Base-by-base conservation (phyloP, 2,113 vertebrate genomes). In the Cyrtonyx montezumae region DNA sequence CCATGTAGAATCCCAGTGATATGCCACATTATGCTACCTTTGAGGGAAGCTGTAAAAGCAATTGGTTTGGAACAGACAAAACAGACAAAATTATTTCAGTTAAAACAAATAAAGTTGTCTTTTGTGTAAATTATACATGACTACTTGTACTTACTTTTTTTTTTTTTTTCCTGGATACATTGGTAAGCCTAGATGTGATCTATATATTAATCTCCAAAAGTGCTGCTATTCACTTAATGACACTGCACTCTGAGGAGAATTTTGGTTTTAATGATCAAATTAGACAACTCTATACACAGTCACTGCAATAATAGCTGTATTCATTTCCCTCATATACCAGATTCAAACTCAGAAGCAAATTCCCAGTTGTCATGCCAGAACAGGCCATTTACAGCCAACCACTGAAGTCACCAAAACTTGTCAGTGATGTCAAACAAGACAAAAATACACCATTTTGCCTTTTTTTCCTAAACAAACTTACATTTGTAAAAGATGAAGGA, bases 361-460 rank as follows among this genome's bases (percentile, higher is more conserved):
- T 84, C 74, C 49, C 58, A 74, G 37, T 87, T 69, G 87, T 74
- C 61, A 93, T 90, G 66, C 45, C 74, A 92, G 58, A 58, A 78
- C 66, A 76, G 40, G 76, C 23, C 76, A 92, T 91, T 76, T 90
- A 94, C 69, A 79, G 80, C 45, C 70, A 94, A 30, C 32, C 49
- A 45, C 2, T 91, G 78, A 92, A 91, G 80, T 53, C 55, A 68
- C 66, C 3, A 1, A 88, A 93, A 92, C 42, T 74, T 73, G 42
- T 71, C 67, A 89, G 1, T 83, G 80, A 87, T 73, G 70, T 87
- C 80, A 93, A 93, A 73, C 32, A 37, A 58, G 58, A 92, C 53
- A 88, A 28, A 87, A 95, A 92, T 9, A 93, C 77, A 90, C 21
- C 6, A 74, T 49, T 25, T 79, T 65, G 23, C 40, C 56, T 80